These are phyloP conservation scores for Chloroclysta siterata DNA, from an alignment of 2,888 invertebrate species.

Conservation along the genomic window DNA sequence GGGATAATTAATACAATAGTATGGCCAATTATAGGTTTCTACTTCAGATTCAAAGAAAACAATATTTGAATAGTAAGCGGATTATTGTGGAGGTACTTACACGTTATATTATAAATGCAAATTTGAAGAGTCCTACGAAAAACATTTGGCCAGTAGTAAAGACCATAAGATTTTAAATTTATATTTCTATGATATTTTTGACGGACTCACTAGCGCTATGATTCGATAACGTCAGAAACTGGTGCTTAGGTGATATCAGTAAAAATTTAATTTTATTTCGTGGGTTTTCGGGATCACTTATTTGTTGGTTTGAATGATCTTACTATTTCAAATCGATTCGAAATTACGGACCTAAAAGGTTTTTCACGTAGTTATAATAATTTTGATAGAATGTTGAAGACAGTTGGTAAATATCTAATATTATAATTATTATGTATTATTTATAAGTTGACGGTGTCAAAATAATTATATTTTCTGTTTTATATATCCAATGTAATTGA, in stretches of 20 bases:
- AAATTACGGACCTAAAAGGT: constrained; percentile 47
- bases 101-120: no score
- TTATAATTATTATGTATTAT: constrained; percentile 50
- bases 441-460: constrained; percentile 81
- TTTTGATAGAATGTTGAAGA: constrained; percentile 51
- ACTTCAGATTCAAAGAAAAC: no score
- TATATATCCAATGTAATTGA: constrained; percentile 34
- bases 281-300: constrained; percentile 53
- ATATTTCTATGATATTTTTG: no score
- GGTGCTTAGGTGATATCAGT: constrained; percentile 7
- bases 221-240: constrained; percentile 6
- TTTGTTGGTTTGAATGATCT: constrained; percentile 38
- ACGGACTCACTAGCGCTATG: not conserved
- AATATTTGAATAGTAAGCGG: no score
- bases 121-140: no score
- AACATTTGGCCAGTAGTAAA: no score
- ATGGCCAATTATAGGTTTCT: no score
- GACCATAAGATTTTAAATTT: no score
- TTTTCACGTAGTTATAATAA: constrained; percentile 52
- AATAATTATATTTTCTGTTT: constrained; percentile 80
- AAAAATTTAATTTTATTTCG: constrained; percentile 31
- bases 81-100: no score
- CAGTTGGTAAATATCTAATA: constrained; percentile 64
- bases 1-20: no score
- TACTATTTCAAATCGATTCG: constrained; percentile 33